phyloP scores from a whole-genome alignment of 1,140 invertebrate genomes.

The Delia radicum region DNA sequence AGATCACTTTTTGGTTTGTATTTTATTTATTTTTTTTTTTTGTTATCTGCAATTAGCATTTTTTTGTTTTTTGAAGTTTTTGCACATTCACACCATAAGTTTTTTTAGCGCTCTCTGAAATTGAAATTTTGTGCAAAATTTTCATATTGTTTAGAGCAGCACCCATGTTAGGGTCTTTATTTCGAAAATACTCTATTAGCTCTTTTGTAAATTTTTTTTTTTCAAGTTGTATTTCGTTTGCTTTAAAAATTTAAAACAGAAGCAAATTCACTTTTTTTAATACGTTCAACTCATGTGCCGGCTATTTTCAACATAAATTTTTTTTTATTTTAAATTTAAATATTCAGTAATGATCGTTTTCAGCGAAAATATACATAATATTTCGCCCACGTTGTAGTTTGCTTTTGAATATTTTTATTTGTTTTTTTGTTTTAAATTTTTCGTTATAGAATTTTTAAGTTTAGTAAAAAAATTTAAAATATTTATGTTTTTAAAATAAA shows the following conservation, averaged over 20 bases:
- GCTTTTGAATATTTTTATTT: background rate
- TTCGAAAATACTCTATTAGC: background rate
- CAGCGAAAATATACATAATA: background rate
- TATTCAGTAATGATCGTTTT: background rate
- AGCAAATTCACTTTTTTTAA: background rate
- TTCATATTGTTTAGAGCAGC: background rate
- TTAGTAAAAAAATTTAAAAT: no score
- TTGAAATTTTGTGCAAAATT: background rate
- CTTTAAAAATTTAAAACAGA: background rate
- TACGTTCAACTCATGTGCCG: background rate
- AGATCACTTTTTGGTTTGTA: background rate
- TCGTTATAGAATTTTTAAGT: no score
- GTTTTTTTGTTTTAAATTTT: no score
- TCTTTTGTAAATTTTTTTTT: background rate
- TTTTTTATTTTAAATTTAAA: background rate
- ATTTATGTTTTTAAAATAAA: no score
- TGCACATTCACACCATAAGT: background rate
- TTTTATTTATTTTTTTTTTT: background rate
- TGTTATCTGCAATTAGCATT: constrained; percentile 11
- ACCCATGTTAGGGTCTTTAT: background rate
- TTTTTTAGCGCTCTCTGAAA: background rate
- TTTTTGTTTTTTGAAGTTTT: background rate
- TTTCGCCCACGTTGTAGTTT: background rate
- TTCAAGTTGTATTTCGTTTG: background rate
- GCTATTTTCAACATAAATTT: background rate